A percentile compares a stretch with the other conserved stretches of the same genome.
phyloP scores from a whole-genome alignment of 2,113 vertebrate species.

The Dicaeum eximium region DNA sequence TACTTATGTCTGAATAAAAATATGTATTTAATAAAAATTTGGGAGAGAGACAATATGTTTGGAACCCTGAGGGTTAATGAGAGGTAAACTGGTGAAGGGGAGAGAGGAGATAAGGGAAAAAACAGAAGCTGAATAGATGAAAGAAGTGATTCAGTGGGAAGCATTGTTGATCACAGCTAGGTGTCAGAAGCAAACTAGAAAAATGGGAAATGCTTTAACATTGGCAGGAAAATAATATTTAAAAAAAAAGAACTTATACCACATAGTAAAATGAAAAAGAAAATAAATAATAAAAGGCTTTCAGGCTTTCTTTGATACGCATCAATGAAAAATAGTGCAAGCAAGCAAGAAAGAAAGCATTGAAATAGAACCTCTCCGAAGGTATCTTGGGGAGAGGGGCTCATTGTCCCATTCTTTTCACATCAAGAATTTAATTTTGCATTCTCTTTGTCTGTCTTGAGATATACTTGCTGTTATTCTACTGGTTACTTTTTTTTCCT shows the following conservation, averaged over 20 bases:
- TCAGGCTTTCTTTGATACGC: conserved; percentile 60
- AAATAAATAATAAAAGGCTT: conserved; percentile 75
- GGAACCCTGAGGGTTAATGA: conserved; percentile 71
- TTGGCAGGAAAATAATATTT: conserved; percentile 59
- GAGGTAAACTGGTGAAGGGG: conserved; percentile 64
- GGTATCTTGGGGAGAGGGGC: conserved; percentile 66
- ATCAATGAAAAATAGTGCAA: conserved; percentile 65
- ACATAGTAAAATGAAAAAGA: conserved; percentile 68
- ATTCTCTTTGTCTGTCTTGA: conserved; percentile 72
- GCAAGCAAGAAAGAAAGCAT: conserved; percentile 65
- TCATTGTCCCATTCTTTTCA: conserved; percentile 75
- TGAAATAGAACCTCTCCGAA: conserved; percentile 76
- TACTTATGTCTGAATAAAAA: conserved; percentile 41
- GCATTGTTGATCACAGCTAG: conserved; percentile 71
- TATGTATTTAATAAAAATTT: conserved; percentile 40
- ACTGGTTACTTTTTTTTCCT: conserved; percentile 26
- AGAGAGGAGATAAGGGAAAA: conserved; percentile 67
- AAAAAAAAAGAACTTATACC: conserved; percentile 55
- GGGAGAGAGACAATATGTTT: conserved; percentile 38
- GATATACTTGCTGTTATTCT: conserved; percentile 53
- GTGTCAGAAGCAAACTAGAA: conserved; percentile 77
- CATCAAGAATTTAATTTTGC: conserved; percentile 76
- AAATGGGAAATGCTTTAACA: conserved; percentile 72
- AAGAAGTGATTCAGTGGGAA: conserved; percentile 72
- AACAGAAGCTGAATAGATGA: conserved; percentile 67